A percentile compares a stretch with the other conserved stretches of the same genome.
phyloP scores from a whole-genome alignment of 1,140 invertebrate genomes.

The honey bee (Apis mellifera) region Amel_HAv3.1 CM009931.2:7462501-7463000 shows the following conservation, averaged over 20 bases:
- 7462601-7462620: too few species aligned
- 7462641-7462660: too few species aligned
- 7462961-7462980: background rate
- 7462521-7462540: too few species aligned
- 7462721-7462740: too few species aligned
- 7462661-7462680: too few species aligned
- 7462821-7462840: background rate
- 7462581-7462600: too few species aligned
- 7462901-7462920: background rate
- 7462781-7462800: background rate
- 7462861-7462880: background rate
- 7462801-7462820: background rate
- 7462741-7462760: background rate
- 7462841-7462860: background rate
- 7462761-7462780: background rate
- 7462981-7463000: background rate
- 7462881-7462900: background rate
- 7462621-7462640: too few species aligned
- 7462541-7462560: too few species aligned
- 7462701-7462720: too few species aligned
- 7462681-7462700: too few species aligned
- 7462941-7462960: background rate
- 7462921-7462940: slow-evolving; percentile 3
- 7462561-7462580: too few species aligned
- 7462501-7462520: too few species aligned